These are phyloP conservation scores for Drosophila saltans DNA, from an alignment of 1,140 invertebrate genomes.

Conservation along the genomic window DNA sequence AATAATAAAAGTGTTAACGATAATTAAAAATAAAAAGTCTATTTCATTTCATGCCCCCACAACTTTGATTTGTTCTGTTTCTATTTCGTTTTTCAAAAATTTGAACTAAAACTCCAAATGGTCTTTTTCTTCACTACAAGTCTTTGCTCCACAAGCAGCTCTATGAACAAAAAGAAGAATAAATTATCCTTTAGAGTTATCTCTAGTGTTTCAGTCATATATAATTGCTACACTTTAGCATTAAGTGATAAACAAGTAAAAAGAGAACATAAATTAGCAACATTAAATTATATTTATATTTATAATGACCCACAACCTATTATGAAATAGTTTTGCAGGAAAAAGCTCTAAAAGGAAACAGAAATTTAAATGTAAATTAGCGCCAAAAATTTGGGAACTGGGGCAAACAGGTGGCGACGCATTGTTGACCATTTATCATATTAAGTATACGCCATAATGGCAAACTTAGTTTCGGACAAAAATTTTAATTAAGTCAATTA, in stretches of 20 bases:
- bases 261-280: conserved; percentile 5
- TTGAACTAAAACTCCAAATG: no score
- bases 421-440: conserved; percentile 45
- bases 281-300: conserved; percentile 16
- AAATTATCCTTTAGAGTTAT: background rate
- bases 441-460: conserved; percentile 46
- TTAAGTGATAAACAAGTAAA: background rate
- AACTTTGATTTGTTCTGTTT: no score
- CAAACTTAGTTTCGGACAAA: conserved; percentile 37
- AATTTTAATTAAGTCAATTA: conserved; percentile 54
- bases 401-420: conserved; percentile 8
- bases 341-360: background rate
- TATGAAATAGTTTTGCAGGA: conserved; percentile 8
- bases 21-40: no score
- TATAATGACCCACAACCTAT: conserved; percentile 6
- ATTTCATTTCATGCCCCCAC: no score
- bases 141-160: no score
- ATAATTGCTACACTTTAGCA: background rate
- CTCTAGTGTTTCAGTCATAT: background rate
- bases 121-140: no score
- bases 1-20: no score
- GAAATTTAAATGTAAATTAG: conserved; percentile 10
- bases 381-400: background rate
- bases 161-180: background rate
- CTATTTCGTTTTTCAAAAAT: no score